Conservation (phyloP, 2,797 vertebrate species). For the Cyclopterus lumpus region DNA sequence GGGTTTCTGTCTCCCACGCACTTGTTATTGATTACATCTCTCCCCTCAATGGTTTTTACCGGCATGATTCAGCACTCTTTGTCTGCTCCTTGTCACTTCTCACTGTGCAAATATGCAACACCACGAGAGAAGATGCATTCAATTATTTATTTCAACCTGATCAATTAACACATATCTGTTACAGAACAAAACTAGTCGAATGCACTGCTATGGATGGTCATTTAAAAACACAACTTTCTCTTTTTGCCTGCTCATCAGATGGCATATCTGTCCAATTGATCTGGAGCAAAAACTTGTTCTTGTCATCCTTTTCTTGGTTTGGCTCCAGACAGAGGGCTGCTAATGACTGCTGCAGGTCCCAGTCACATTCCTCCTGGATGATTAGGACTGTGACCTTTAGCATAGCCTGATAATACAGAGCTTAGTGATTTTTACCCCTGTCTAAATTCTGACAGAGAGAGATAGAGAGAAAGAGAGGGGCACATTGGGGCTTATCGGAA, state of each 20-base stretch:
- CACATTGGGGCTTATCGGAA: constrained; percentile 46
- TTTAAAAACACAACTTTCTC: not conserved
- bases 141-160: not conserved
- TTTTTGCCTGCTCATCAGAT: constrained; percentile 9
- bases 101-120: constrained; percentile 8
- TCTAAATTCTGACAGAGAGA: constrained; percentile 56
- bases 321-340: constrained; percentile 65
- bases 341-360: constrained; percentile 74
- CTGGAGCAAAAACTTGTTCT: constrained; percentile 49
- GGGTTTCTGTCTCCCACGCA: constrained; percentile 27
- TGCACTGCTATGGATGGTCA: not conserved
- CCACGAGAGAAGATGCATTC: not conserved
- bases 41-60: constrained; percentile 12
- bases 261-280: constrained; percentile 37
- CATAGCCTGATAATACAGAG: constrained; percentile 75
- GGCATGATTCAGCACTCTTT: constrained; percentile 28
- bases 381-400: constrained; percentile 82
- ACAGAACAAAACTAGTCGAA: not conserved
- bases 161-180: not conserved
- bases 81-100: constrained; percentile 24
- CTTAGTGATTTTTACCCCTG: constrained; percentile 70
- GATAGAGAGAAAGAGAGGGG: constrained; percentile 8
- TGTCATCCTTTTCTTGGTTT: constrained; percentile 50
- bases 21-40: constrained; percentile 49
- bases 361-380: constrained; percentile 64